Evolutionary conservation across 2,888 invertebrate species (phyloP).

Genomic region (Hemicrepidius hirtus): DNA sequence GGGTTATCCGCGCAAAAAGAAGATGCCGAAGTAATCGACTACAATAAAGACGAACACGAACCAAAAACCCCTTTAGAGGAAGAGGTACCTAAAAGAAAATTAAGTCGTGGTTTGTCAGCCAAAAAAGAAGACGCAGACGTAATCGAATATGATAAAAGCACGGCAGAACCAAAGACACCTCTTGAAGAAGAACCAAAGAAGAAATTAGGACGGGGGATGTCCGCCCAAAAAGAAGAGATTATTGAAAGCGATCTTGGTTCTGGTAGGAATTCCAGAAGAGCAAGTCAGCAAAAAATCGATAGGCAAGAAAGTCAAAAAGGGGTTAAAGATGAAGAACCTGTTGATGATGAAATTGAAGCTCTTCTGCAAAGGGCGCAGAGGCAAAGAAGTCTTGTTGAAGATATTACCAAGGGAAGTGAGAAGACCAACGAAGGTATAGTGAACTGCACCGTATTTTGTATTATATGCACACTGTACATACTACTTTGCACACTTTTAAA

Average conservation of each 20-base stretch:
- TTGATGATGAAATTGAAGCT: constrained; percentile 77
- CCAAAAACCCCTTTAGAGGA: constrained; percentile 56
- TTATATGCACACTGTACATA: constrained; percentile 32
- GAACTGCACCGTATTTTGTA: no score
- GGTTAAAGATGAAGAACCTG: constrained; percentile 69
- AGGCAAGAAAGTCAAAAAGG: constrained; percentile 62
- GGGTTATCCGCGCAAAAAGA: constrained; percentile 43
- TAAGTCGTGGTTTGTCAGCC: constrained; percentile 57
- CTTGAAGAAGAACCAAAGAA: constrained; percentile 53
- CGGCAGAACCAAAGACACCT: constrained; percentile 51
- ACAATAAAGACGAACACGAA: constrained; percentile 54
- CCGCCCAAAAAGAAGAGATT: constrained; percentile 58
- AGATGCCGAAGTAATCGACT: constrained; percentile 55
- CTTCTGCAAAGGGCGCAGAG: constrained; percentile 79
- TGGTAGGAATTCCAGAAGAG: constrained; percentile 29
- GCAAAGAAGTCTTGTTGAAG: constrained; percentile 82
- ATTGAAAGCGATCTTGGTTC: constrained; percentile 42
- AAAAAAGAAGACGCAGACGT: constrained; percentile 56
- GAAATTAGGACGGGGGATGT: constrained; percentile 56
- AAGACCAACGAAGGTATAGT: constrained; percentile 59
- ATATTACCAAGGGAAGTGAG: constrained; percentile 79
- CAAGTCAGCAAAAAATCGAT: constrained; percentile 61
- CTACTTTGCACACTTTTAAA: constrained; percentile 28
- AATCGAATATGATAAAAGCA: constrained; percentile 55
- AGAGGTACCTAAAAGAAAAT: constrained; percentile 44